phyloP scores from a whole-genome alignment of 1,140 invertebrate species.

The Eumeta japonica region DNA sequence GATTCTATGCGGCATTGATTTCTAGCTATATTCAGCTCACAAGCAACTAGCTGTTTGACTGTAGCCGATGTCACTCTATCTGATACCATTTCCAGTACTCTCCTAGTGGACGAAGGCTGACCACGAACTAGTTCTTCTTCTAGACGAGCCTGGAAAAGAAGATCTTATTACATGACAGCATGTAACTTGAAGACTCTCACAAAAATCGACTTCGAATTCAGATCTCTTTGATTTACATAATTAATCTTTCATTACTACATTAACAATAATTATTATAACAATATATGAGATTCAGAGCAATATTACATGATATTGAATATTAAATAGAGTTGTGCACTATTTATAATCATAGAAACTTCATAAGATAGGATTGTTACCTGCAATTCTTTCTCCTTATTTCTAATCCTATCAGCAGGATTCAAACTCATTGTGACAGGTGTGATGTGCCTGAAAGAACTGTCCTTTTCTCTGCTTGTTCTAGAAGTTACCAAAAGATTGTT shows the following conservation, averaged over 20 bases:
- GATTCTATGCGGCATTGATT: constrained; percentile 10
- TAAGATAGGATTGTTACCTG: constrained; percentile 27
- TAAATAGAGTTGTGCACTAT: no score
- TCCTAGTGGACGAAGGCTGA: constrained; percentile 32
- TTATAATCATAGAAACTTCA: no score
- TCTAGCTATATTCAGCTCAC: constrained; percentile 9
- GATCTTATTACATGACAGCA: not conserved
- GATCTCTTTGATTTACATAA: no score
- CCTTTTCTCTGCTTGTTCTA: constrained; percentile 22
- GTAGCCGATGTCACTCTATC: constrained; percentile 29
- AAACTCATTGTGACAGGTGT: constrained; percentile 44
- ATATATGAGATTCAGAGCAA: no score
- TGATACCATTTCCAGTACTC: constrained; percentile 34
- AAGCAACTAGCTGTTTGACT: constrained; percentile 22
- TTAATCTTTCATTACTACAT: no score
- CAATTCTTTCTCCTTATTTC: constrained; percentile 45
- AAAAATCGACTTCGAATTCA: not conserved
- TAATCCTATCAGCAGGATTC: constrained; percentile 33
- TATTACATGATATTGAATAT: no score
- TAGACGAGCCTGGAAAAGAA: constrained; percentile 25
- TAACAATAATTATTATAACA: no score
- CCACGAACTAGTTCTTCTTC: constrained; percentile 38
- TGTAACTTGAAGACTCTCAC: no score
- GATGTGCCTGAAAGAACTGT: constrained; percentile 41
- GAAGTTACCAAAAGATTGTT: constrained; percentile 33